These are phyloP conservation scores for Epinephelus fuscoguttatus DNA, from an alignment of 2,113 vertebrate species.

Conservation along the genomic window DNA sequence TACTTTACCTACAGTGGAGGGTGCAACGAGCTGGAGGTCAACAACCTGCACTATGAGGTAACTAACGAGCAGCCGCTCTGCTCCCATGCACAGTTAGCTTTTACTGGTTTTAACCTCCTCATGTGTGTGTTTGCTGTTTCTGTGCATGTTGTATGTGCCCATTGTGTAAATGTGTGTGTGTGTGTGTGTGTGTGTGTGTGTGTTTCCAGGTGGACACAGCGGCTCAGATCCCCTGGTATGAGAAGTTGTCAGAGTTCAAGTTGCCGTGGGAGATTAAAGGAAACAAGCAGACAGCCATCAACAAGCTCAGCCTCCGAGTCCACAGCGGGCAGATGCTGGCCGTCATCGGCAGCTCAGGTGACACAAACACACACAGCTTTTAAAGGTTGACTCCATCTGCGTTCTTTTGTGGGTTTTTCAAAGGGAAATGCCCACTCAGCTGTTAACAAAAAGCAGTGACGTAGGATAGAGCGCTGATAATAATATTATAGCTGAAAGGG, in stretches of 20 bases:
- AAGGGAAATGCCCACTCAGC: too few species aligned
- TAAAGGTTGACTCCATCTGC: too few species aligned
- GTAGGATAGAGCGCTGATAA: too few species aligned
- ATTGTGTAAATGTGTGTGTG: not conserved
- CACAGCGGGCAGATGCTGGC: conserved; percentile 96
- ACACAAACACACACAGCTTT: not conserved
- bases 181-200: conserved; percentile 1
- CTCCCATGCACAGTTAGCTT: not conserved
- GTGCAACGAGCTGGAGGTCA: conserved; percentile 91
- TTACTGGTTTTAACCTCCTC: not conserved
- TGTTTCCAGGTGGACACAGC: conserved; percentile 87
- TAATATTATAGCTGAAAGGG: too few species aligned
- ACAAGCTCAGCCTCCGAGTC: conserved; percentile 91
- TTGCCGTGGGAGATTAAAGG: conserved; percentile 88
- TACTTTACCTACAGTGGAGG: conserved; percentile 96
- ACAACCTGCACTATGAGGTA: conserved; percentile 93
- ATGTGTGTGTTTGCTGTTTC: not conserved
- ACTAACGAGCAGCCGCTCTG: not conserved
- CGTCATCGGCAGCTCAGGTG: conserved; percentile 95
- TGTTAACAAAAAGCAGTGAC: too few species aligned
- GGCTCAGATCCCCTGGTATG: conserved; percentile 95
- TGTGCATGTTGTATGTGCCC: not conserved
- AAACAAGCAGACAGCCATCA: conserved; percentile 85
- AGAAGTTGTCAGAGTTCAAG: conserved; percentile 91
- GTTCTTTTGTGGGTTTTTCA: too few species aligned